Base-by-base conservation (phyloP, 2,888 invertebrate species). In the Sphaeridia pumilis region DNA sequence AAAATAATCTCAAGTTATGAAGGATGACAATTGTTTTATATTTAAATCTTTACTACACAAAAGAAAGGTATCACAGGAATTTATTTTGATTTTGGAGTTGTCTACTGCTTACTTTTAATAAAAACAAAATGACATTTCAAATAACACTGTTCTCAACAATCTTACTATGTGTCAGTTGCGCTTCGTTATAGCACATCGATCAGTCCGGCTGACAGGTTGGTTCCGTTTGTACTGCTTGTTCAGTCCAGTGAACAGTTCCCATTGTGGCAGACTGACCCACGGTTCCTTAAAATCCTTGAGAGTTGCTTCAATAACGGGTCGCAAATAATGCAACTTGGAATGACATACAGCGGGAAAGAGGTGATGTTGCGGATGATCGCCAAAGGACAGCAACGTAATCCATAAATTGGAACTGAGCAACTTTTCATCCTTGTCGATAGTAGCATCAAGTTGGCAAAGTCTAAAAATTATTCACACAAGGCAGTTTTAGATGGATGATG, bases 331-430 rank as follows among this genome's bases (percentile, higher is more conserved):
- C 14, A 88, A 70, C 52, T 81, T 76, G 0, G 78, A 80, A 65
- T 87, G 87, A 68, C 88, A 87, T 28, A 88, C 65, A 0, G 85
- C 83, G 0, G 87, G 88, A 64, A 88, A 82, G 17, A 88, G 71
- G 70, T 88, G 88, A 69, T 88, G 87, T 2, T 87, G 71, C 0
- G 76, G 75, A 67, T 88, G 88, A 55, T 83, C 80, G 0, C 87
- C 87, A 65, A 85, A 87, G 57, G 80, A 76, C 0, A 83, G 82
- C 25, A 52, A 7, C 5, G 14, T 58, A 27, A 47, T 50, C 54
- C 43, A 58, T 26, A 5, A 52, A 53, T 43, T 59, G 31, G 31
- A 31, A 31, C 14, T 31, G 7, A 42, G 24, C n/a, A 10, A 22
- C 22, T 42, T 42, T 22, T 31, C 59, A 10, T 57, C 52, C 24